These are phyloP conservation scores for Lynx canadensis DNA, from an alignment of 2,113 vertebrate species.

Conservation along the genomic window DNA sequence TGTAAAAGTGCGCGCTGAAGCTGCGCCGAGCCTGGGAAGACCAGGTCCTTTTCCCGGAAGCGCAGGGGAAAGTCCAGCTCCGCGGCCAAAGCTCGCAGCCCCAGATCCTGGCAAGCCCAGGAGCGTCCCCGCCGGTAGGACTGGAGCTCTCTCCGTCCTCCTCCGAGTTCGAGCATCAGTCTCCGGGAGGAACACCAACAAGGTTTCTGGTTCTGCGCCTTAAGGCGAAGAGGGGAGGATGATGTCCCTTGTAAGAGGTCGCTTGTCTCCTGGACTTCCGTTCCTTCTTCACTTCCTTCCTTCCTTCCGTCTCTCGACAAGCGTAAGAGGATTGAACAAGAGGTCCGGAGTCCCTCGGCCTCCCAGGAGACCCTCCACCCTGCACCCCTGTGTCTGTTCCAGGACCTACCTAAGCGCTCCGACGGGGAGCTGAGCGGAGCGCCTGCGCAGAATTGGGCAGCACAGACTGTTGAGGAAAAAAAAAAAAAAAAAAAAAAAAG, in stretches of 20 bases:
- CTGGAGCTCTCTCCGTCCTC: neutral
- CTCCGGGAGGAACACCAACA: rapidly evolving
- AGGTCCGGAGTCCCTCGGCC: rapidly evolving
- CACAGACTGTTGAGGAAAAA: neutral
- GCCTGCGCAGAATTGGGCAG: neutral
- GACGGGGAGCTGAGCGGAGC: too few relatives aligned
- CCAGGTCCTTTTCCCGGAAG: rapidly evolving
- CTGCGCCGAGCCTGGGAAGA: rapidly evolving
- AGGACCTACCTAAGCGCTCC: rapidly evolving
- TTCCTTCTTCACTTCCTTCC: neutral
- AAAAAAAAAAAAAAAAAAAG: neutral
- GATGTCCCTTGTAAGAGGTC: neutral
- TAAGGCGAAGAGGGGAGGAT: neutral
- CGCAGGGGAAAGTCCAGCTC: rapidly evolving
- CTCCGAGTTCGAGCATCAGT: neutral
- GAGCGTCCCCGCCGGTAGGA: rapidly evolving
- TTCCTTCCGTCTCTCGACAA: neutral
- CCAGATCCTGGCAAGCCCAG: rapidly evolving
- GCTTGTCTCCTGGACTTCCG: rapidly evolving
- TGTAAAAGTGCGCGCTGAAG: neutral
- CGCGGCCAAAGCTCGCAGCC: rapidly evolving
- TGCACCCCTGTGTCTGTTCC: rapidly evolving
- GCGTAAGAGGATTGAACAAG: rapidly evolving
- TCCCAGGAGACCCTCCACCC: rapidly evolving
- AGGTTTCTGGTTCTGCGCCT: neutral